These are phyloP conservation scores for Muscina levida DNA, from an alignment of 2,888 invertebrate species.

Conservation along the genomic window DNA sequence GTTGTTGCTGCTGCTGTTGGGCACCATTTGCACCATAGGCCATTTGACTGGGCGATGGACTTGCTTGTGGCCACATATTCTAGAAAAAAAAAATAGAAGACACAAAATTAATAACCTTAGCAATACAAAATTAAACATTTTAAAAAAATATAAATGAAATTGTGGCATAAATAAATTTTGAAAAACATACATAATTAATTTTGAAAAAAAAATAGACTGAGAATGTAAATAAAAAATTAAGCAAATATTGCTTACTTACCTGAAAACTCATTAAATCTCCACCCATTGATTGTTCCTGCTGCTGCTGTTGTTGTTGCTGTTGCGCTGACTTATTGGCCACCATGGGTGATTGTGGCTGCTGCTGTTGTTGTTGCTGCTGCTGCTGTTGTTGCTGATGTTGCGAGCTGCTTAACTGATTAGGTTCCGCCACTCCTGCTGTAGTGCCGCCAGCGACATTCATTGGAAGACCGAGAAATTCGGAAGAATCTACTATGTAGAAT, in stretches of 20 bases:
- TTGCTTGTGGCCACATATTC: slow-evolving; percentile 77
- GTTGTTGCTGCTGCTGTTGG: slow-evolving; percentile 74
- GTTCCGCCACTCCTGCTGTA: slow-evolving; percentile 59
- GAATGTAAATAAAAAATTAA: too few relatives aligned
- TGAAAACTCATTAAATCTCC: slow-evolving; percentile 77
- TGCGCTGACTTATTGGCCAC: slow-evolving; percentile 52
- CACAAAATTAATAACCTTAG: too few relatives aligned
- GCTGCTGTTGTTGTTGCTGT: slow-evolving; percentile 72
- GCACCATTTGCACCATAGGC: slow-evolving; percentile 67
- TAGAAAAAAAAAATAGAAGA: slow-evolving; percentile 61
- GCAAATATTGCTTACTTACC: slow-evolving; percentile 63
- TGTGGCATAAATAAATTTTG: too few relatives aligned
- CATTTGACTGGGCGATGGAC: slow-evolving; percentile 68
- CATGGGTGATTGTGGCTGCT: slow-evolving; percentile 65
- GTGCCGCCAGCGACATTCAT: slow-evolving; percentile 74
- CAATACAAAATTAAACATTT: too few relatives aligned
- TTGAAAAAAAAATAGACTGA: background rate
- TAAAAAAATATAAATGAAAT: too few relatives aligned
- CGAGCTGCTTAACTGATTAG: slow-evolving; percentile 60
- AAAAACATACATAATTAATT: background rate
- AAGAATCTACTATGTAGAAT: slow-evolving; percentile 78
- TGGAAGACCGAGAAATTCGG: slow-evolving; percentile 79
- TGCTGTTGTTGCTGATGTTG: slow-evolving; percentile 69
- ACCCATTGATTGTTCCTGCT: slow-evolving; percentile 58
- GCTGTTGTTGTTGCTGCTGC: slow-evolving; percentile 70